Base-by-base conservation (phyloP, 2,797 vertebrate genomes). In the Chaunax sp. region DNA sequence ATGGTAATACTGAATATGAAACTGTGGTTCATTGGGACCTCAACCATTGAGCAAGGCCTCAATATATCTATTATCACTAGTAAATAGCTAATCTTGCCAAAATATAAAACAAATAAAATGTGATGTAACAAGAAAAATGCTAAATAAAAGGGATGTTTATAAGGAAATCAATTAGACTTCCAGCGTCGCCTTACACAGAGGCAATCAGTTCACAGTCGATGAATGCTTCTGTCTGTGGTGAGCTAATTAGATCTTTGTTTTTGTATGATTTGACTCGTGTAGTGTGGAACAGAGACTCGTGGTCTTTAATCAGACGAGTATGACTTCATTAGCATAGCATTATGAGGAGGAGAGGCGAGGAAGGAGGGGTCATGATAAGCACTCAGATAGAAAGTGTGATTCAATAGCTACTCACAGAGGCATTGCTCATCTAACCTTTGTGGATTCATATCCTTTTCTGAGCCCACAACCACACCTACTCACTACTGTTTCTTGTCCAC, bases 301-400 rank as follows among this genome's bases (percentile, higher is more conserved):
- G 13, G 60, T 35, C 50, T 61, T 45, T 67, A 57, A 82, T 78
- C 57, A 68, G 52, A 45, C 41, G 64, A 77, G 57, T 52, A 61
- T 74, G 72, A 84, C 67, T 83, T 76, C 64, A 81, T 77, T 79
- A 71, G 49, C n/a, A n/a, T 18, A 64, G 55, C 43, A 64, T 3
- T 45, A 45, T n/a, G 20, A 12, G 41, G 43, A 38, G 30, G 38
- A 59, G 20, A 1, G 10, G 38, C 56, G 46, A 25, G 53, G 28
- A 65, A 28, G 64, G 20, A 46, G 35, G 19, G 41, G 61, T 78
- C 81, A 70, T 28, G 1, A 45, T 13, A 38, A 2, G 38, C 38
- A 2, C 67, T 76, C 33, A 6, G 30, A 80, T 19, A 47, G 50
- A 72, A 38, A 64, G 33, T 52, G 79, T 69, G 58, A 87, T 28